Percentiles rank a stretch among this genome's conserved stretches.
Conservation (phyloP, 2,888 invertebrate species). For the Congeria kusceri region DNA sequence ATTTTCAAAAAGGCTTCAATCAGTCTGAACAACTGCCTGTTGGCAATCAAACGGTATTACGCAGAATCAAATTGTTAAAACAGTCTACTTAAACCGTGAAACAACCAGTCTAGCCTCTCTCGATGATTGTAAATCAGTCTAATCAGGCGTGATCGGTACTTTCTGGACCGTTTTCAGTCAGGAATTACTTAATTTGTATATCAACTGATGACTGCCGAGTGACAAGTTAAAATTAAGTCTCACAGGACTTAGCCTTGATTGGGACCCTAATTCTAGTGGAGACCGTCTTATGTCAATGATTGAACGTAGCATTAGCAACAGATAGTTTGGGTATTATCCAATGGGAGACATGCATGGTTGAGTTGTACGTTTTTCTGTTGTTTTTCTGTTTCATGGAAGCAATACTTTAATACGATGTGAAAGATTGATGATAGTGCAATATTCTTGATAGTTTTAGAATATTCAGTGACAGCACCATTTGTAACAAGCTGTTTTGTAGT, state of each 20-base stretch:
- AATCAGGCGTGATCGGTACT: background rate
- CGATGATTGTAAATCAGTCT: background rate
- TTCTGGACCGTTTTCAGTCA: slow-evolving; percentile 4
- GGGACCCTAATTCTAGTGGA: slow-evolving; percentile 1
- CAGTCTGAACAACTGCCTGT: slow-evolving; percentile 21
- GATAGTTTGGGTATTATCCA: too few species aligned
- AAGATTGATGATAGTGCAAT: too few species aligned
- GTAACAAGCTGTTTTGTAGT: too few species aligned
- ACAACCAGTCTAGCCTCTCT: slow-evolving; percentile 23
- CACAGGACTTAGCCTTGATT: background rate
- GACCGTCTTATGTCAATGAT: slow-evolving; percentile 9
- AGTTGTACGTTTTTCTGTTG: too few species aligned
- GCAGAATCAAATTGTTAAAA: slow-evolving; percentile 29
- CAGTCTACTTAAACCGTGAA: slow-evolving; percentile 30
- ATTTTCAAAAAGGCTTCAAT: slow-evolving; percentile 38
- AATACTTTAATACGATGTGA: too few species aligned
- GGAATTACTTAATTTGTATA: slow-evolving; percentile 36
- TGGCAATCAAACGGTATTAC: slow-evolving; percentile 40
- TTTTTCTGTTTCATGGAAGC: too few species aligned
- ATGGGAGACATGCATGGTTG: too few species aligned
- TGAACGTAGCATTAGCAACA: slow-evolving; percentile 5
- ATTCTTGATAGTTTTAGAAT: too few species aligned
- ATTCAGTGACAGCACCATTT: too few species aligned
- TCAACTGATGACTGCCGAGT: slow-evolving; percentile 17
- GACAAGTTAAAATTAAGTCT: slow-evolving; percentile 20